Base-by-base conservation (phyloP, 2,113 vertebrate genomes). In the Laticauda laticaudata region DNA sequence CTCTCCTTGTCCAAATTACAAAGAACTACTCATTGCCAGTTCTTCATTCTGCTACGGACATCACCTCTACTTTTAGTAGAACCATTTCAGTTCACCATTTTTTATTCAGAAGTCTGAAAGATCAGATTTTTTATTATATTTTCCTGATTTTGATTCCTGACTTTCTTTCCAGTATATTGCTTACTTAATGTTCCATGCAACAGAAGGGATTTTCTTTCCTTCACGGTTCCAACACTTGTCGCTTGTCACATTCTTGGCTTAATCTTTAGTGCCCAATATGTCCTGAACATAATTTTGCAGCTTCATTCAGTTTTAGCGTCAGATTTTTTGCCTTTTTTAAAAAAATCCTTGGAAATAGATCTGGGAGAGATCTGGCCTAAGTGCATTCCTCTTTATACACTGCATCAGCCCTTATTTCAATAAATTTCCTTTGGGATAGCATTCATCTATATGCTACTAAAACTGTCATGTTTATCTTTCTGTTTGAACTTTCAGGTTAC, bases 361-460 rank as follows among this genome's bases (percentile, higher is more conserved):
- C 90, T 92, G 75, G 81, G 81, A 21, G 90, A 91, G 86, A n/a
- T n/a, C n/a, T n/a, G n/a, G 86, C 15, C 69, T 81, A 81, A 81
- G n/a, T 39, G 69, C n/a, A 39, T 75, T 75, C 8, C 5, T 81
- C 69, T 81, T 81, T 39, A 81, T 21, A 88, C 91, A 51, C 54
- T 64, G 92, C 69, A 64, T 5, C 48, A 93, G 95, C 92, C 91
- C 24, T 54, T 94, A 93, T 89, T 8, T 93, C 53, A 94, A 94
- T 92, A 20, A 93, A 48, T 89, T 81, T 39, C 34, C 14, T 69
- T 88, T 1, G 21, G 94, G 86, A 2, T 75, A 91, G 92, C 15
- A 59, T 53, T 93, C 26, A 55, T n/a, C 29, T 69, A 69, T n/a
- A 69, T 69, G 5, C 29, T 14, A 69, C 12, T 69, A n/a, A n/a